phyloP scores from a whole-genome alignment of 2,888 invertebrate species.

The Platypus cylindrus region DNA sequence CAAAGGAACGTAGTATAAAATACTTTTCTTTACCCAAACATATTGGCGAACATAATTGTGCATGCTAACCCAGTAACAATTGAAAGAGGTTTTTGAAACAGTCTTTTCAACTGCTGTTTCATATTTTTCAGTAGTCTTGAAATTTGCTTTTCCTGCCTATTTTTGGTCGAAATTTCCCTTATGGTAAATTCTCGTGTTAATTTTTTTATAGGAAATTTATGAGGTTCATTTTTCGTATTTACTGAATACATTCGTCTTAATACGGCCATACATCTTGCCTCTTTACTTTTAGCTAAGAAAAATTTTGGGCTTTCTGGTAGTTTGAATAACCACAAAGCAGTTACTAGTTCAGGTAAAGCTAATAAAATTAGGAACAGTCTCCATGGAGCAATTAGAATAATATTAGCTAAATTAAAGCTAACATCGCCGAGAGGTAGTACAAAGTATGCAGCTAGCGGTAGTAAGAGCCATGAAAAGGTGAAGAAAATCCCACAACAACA shows the following conservation, averaged over 20 bases:
- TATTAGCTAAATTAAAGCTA: constrained; percentile 19
- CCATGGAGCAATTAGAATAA: constrained; percentile 56
- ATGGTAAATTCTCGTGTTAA: constrained; percentile 13
- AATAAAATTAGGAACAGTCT: constrained; percentile 55
- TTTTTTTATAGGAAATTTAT: constrained; percentile 37
- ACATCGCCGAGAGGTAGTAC: constrained; percentile 24
- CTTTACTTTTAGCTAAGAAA: constrained; percentile 47
- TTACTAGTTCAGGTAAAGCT: constrained; percentile 49
- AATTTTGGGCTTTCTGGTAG: constrained; percentile 75
- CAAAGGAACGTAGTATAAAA: too few species aligned
- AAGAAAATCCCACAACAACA: constrained; percentile 53
- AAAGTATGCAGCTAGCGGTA: constrained; percentile 21
- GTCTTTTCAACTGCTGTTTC: constrained; percentile 39
- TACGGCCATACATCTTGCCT: constrained; percentile 45
- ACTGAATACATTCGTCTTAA: constrained; percentile 46
- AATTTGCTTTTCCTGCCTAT: too few species aligned
- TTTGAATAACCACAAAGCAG: constrained; percentile 40
- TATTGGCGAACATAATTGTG: constrained; percentile 51
- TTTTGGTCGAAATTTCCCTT: too few species aligned
- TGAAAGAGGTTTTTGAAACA: constrained; percentile 43
- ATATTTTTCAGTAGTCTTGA: constrained; percentile 10
- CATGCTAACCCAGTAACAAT: constrained; percentile 44
- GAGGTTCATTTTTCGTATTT: constrained; percentile 37
- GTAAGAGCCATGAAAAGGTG: constrained; percentile 41
- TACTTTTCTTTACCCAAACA: constrained; percentile 60